Percentiles rank a stretch among this genome's conserved stretches.
phyloP scores from a whole-genome alignment of 1,140 invertebrate genomes.

The Drosophila lacteicornis region DNA sequence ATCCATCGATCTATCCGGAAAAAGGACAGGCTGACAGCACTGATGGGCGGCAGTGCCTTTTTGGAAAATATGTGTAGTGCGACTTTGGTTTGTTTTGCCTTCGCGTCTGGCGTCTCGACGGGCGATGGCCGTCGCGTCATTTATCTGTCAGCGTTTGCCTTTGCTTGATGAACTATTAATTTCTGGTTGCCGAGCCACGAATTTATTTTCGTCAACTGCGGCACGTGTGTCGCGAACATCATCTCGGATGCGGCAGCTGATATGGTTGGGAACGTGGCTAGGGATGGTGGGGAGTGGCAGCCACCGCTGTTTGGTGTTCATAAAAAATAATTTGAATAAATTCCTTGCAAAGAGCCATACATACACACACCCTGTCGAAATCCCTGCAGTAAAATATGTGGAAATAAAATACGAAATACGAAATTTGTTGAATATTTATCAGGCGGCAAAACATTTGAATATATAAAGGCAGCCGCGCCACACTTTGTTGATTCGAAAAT shows the following conservation, averaged over 20 bases:
- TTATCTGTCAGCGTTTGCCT: conserved; percentile 63
- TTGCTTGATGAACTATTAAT: conserved; percentile 78
- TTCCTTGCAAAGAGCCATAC: conserved; percentile 33
- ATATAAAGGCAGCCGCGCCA: not conserved
- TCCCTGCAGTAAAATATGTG: conserved; percentile 29
- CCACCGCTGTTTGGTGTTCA: conserved; percentile 23
- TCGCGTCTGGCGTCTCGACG: conserved; percentile 52
- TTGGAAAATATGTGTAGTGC: conserved; percentile 52
- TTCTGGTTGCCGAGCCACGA: conserved; percentile 51
- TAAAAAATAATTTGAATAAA: conserved; percentile 52
- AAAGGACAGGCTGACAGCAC: conserved; percentile 1
- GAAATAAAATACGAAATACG: conserved; percentile 34
- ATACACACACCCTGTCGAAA: conserved; percentile 19
- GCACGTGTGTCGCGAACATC: conserved; percentile 68
- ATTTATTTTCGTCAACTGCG: conserved; percentile 74
- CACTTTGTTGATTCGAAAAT: conserved; percentile 6
- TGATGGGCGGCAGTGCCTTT: conserved; percentile 26
- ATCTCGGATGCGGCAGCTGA: conserved; percentile 32
- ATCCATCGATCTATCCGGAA: not conserved
- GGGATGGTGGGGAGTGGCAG: conserved; percentile 6
- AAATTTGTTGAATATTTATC: conserved; percentile 51
- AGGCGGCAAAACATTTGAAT: conserved; percentile 23
- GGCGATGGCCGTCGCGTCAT: conserved; percentile 64
- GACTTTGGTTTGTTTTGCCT: conserved; percentile 40
- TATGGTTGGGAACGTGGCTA: conserved; percentile 24